A percentile compares a stretch with the other conserved stretches of the same genome.
These are phyloP conservation scores for Nysson spinosus DNA, from an alignment of 2,888 invertebrate species.

Conservation along the genomic window DNA sequence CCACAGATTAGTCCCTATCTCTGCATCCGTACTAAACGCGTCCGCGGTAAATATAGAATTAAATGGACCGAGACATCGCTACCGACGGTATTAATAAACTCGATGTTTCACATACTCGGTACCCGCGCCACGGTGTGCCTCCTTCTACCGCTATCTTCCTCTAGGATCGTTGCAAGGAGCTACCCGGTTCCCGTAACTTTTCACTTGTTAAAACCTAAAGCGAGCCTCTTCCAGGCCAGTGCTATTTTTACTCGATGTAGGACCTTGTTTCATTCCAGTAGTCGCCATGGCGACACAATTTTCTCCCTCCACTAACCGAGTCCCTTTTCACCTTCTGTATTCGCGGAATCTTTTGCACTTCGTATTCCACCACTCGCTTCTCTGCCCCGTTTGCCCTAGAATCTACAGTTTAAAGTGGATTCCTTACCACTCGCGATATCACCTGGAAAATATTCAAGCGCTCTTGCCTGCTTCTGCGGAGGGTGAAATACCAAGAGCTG, in stretches of 20 bases:
- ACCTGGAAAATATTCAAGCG: too few species aligned
- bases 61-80: conserved; percentile 54
- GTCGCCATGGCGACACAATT: background rate
- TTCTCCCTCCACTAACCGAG: background rate
- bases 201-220: conserved; percentile 16
- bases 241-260: background rate
- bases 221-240: background rate
- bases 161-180: conserved; percentile 8
- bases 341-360: background rate
- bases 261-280: background rate
- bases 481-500: too few species aligned
- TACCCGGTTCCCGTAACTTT: conserved; percentile 24
- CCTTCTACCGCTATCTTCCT: conserved; percentile 12
- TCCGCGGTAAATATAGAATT: conserved; percentile 61
- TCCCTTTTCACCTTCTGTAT: background rate
- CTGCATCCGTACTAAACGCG: conserved; percentile 43
- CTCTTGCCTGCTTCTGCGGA: too few species aligned
- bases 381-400: background rate
- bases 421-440: too few species aligned
- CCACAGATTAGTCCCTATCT: conserved; percentile 57
- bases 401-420: conserved; percentile 11
- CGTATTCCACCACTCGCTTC: background rate
- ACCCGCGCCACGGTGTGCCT: conserved; percentile 1
- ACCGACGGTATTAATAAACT: conserved; percentile 59
- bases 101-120: conserved; percentile 42